Conservation (phyloP, 2,797 vertebrate species). For the Denticeps clupeoides region DNA sequence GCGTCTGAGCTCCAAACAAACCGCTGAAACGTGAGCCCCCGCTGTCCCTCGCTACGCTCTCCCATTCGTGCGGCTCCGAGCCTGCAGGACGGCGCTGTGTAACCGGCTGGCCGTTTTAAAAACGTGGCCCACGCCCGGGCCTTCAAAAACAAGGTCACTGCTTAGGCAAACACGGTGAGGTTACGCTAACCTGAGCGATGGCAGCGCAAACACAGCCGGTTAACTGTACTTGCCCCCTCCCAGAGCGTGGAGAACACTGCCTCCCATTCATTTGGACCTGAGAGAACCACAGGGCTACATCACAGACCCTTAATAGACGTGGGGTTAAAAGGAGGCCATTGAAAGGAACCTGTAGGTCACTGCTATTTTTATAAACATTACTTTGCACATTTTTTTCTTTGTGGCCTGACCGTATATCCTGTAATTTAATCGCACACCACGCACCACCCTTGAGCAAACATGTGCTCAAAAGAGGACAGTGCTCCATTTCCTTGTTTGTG, state of each 20-base stretch:
- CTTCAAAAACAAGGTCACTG: slow-evolving; percentile 19
- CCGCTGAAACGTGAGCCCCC: slow-evolving; percentile 19
- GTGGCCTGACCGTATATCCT: slow-evolving; percentile 34
- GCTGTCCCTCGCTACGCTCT: slow-evolving; percentile 14
- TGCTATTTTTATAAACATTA: slow-evolving; percentile 42
- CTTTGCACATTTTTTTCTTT: slow-evolving; percentile 34
- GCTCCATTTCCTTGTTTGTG: slow-evolving; percentile 5
- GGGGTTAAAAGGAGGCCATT: slow-evolving; percentile 34
- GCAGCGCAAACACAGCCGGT: slow-evolving; percentile 24
- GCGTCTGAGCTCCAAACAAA: slow-evolving; percentile 20
- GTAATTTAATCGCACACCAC: slow-evolving; percentile 27
- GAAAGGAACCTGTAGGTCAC: slow-evolving; percentile 33
- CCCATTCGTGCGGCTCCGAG: slow-evolving; percentile 21
- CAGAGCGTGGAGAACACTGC: slow-evolving; percentile 25
- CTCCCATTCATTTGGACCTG: slow-evolving; percentile 25
- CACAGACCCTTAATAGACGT: slow-evolving; percentile 19
- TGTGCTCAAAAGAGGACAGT: slow-evolving; percentile 5
- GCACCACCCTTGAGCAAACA: slow-evolving; percentile 20
- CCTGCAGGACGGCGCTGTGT: slow-evolving; percentile 12
- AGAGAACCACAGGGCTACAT: slow-evolving; percentile 24
- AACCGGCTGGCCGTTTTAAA: slow-evolving; percentile 24
- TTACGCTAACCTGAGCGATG: slow-evolving; percentile 27
- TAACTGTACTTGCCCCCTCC: slow-evolving; percentile 10
- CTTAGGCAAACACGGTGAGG: slow-evolving; percentile 23
- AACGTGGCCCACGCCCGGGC: slow-evolving; percentile 17